Evolutionary conservation across 2,113 vertebrate genomes (phyloP), one percentile per base, ranked within the genome.

Genomic region (Galeopterus variegatus): DNA sequence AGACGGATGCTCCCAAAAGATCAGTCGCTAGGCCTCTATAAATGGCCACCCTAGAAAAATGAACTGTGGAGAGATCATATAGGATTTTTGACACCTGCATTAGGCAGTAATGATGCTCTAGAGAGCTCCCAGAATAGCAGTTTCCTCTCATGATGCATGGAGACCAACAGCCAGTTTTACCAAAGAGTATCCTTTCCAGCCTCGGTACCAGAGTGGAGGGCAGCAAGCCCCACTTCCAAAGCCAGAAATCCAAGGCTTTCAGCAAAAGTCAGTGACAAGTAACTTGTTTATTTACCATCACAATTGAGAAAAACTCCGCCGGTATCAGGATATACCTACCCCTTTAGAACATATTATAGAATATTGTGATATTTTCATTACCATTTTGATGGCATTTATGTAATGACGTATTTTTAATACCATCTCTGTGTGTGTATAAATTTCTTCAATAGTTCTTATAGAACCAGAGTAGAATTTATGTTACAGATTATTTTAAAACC

Each of bases 1-100:
- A 93, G 48, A 87, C 31, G 80, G 52, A 8, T 23, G 28, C 1
- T 96, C 76, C 81, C 85, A 6, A 70, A 92, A 92, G 91, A 72
- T n/a, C 9, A n/a, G 62, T 52, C 36, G 67, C 33, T 5, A 70
- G 54, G 48, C 28, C 24, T 56, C 80, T 95, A 52, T 88, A 96
- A 92, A 81, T 67, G 58, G 89, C 69, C 75, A 75, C 41, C 19
- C 21, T 64, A 88, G 69, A 36, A 87, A 93, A 96, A 28, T 33
- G 28, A 79, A 72, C 50, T 69, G 18, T 56, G 12, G n/a, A 84
- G 52, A 62, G 31, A 90, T 26, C 28, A 84, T 24, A 95, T 24
- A 60, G 75, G 56, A 89, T 28, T 88, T 54, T 48, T 70, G 48
- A 50, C 18, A 79, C n/a, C 26, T 48, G 6, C 3, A 9, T 26